Evolutionary conservation across 2,888 invertebrate species (phyloP).

Genomic region (Oscheius sp.): DNA sequence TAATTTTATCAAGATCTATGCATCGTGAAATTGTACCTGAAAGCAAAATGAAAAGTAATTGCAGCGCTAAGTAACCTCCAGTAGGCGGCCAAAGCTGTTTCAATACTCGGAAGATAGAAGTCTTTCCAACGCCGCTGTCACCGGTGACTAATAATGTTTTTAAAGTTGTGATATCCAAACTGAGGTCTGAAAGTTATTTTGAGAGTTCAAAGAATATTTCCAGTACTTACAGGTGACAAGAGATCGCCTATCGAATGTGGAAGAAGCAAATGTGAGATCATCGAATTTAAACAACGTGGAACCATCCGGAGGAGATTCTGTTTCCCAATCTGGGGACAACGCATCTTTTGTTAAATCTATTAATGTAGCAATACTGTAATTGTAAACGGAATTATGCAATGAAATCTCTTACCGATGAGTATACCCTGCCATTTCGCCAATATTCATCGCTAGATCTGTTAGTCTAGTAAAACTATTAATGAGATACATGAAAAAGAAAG

Average conservation of each 20-base stretch:
- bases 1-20: constrained; percentile 62
- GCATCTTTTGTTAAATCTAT: constrained; percentile 5
- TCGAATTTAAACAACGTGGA: background rate
- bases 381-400: background rate
- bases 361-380: constrained; percentile 8
- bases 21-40: constrained; percentile 21
- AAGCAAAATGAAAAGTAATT: background rate
- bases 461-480: constrained; percentile 77
- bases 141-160: constrained; percentile 85
- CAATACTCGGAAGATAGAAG: constrained; percentile 87
- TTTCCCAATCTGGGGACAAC: background rate
- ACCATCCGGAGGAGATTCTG: background rate
- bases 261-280: background rate
- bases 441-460: constrained; percentile 76
- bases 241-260: background rate
- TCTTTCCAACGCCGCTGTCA: constrained; percentile 96
- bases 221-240: background rate
- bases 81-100: constrained; percentile 90
- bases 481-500: constrained; percentile 78
- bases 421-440: constrained; percentile 76
- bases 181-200: constrained; percentile 7
- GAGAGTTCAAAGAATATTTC: background rate
- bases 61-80: constrained; percentile 63
- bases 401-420: constrained; percentile 73
- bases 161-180: constrained; percentile 73